Percentiles rank a stretch among this genome's conserved stretches.
Evolutionary conservation across 2,888 invertebrate genomes (phyloP).

Genomic region (Pedicia rivosa): DNA sequence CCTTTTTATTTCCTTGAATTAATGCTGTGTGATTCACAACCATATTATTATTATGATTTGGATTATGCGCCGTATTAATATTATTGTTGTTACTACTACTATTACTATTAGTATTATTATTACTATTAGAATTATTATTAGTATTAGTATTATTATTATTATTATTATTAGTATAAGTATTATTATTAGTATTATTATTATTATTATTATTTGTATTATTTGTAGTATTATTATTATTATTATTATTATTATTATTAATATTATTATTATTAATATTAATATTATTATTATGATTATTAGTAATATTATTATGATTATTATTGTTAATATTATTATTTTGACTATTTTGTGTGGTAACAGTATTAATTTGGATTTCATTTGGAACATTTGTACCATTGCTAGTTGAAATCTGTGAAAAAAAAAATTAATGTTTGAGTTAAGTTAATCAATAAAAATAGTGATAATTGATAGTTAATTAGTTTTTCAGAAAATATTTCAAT

Average conservation of each 20-base stretch:
- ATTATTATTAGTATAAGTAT: background rate
- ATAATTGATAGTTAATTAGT: too few relatives aligned
- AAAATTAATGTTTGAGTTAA: too few relatives aligned
- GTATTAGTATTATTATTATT: constrained; percentile 7
- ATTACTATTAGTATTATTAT: constrained; percentile 1
- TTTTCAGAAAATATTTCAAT: too few relatives aligned
- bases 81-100: constrained; percentile 1
- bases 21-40: too few relatives aligned
- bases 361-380: too few relatives aligned
- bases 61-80: constrained; percentile 1
- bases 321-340: too few relatives aligned
- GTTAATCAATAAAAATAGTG: too few relatives aligned
- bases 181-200: constrained; percentile 4
- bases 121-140: constrained; percentile 11
- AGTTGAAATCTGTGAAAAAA: too few relatives aligned
- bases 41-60: too few relatives aligned
- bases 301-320: constrained; percentile 3
- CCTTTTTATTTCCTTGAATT: constrained; percentile 2
- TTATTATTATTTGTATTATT: constrained; percentile 8
- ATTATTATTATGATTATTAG: background rate
- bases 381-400: too few relatives aligned
- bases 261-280: constrained; percentile 3
- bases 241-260: background rate
- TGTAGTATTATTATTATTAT: background rate
- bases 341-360: too few relatives aligned